Percentiles rank a stretch among this genome's conserved stretches.
Conservation (phyloP, 2,888 invertebrate genomes). For the Hermodice carunculata region DNA sequence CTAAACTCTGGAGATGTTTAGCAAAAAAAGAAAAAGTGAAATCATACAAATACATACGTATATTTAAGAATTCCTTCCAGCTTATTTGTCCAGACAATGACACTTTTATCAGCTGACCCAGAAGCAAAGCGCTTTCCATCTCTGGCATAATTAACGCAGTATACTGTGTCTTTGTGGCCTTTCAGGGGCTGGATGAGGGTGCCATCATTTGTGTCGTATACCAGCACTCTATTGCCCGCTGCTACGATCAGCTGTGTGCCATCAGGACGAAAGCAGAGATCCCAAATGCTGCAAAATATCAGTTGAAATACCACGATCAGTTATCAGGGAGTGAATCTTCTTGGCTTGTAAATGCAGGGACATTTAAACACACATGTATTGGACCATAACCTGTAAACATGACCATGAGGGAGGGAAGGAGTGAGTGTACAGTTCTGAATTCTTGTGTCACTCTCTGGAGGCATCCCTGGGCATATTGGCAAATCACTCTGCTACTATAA, state of each 20-base stretch:
- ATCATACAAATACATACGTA: conserved; percentile 76
- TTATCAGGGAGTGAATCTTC: too few relatives aligned
- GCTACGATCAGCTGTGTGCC: conserved; percentile 94
- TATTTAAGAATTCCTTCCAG: conserved; percentile 96
- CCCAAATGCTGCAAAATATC: conserved; percentile 82
- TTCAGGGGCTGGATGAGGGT: conserved; percentile 91
- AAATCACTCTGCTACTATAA: too few relatives aligned
- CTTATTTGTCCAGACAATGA: conserved; percentile 97
- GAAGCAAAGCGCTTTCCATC: conserved; percentile 98
- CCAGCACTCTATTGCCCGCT: conserved; percentile 93
- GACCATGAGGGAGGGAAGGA: too few relatives aligned
- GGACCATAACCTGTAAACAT: too few relatives aligned
- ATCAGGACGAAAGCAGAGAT: conserved; percentile 95
- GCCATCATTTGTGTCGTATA: conserved; percentile 94
- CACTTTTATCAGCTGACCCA: conserved; percentile 96
- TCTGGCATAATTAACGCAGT: conserved; percentile 90
- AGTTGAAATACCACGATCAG: background rate
- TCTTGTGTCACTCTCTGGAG: too few relatives aligned
- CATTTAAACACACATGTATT: too few relatives aligned
- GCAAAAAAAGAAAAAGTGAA: background rate
- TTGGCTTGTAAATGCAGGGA: too few relatives aligned
- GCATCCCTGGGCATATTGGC: too few relatives aligned
- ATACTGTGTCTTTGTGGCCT: conserved; percentile 95
- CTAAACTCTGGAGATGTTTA: background rate
- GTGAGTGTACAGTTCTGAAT: too few relatives aligned